These are phyloP conservation scores for Mastacembelus armatus DNA, from an alignment of 2,797 vertebrate genomes.

Conservation along the genomic window DNA sequence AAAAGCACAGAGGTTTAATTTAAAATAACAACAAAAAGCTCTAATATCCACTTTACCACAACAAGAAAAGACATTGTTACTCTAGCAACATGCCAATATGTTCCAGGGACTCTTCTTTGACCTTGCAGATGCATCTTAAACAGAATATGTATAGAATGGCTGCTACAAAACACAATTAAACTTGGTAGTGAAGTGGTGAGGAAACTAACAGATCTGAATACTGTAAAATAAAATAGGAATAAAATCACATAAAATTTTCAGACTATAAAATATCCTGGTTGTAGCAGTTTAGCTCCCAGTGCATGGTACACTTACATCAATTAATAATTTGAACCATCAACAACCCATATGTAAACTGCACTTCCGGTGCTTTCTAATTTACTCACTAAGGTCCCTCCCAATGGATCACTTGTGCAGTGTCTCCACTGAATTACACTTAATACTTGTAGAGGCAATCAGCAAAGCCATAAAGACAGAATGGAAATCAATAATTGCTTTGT, in stretches of 20 bases:
- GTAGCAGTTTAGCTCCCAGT: background rate
- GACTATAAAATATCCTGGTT: background rate
- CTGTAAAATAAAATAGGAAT: background rate
- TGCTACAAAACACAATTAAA: slow-evolving; percentile 2
- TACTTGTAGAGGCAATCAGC: slow-evolving; percentile 26
- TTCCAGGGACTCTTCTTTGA: background rate
- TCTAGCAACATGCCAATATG: slow-evolving; percentile 41
- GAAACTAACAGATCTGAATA: background rate
- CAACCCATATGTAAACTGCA: background rate
- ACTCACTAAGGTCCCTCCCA: background rate
- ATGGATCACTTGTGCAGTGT: background rate
- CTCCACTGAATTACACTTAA: slow-evolving; percentile 19
- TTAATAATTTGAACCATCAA: background rate
- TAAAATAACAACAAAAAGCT: background rate
- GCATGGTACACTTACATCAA: background rate
- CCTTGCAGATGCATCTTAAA: slow-evolving; percentile 13
- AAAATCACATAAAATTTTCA: too few relatives aligned
- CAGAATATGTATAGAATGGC: background rate
- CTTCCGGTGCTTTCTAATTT: slow-evolving; percentile 4
- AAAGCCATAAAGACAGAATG: slow-evolving; percentile 21
- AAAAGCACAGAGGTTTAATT: slow-evolving; percentile 1
- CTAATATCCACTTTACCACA: background rate
- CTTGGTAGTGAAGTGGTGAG: background rate
- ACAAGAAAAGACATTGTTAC: slow-evolving; percentile 13
- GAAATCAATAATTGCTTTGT: slow-evolving; percentile 53